A percentile compares a stretch with the other conserved stretches of the same genome.
Conservation (phyloP, 2,888 invertebrate genomes). For the Eugnorisma glareosa region DNA sequence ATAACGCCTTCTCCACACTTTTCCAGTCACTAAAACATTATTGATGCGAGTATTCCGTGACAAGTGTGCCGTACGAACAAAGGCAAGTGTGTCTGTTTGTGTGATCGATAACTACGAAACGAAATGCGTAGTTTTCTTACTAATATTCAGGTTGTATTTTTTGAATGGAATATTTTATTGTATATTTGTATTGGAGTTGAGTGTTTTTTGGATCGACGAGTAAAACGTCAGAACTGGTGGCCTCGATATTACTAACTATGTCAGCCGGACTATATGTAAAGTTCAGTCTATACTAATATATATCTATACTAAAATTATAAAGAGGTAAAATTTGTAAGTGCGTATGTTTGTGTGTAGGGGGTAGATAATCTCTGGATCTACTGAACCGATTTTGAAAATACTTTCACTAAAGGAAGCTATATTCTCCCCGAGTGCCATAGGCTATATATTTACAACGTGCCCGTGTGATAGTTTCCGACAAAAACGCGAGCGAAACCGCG, state of each 20-base stretch:
- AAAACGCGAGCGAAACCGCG: too few relatives aligned
- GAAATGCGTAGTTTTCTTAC: constrained; percentile 50
- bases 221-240: background rate
- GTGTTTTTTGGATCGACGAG: background rate
- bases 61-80: constrained; percentile 80
- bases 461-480: too few relatives aligned
- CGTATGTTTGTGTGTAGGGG: too few relatives aligned
- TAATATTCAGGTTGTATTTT: constrained; percentile 45
- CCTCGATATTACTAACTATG: background rate
- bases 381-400: too few relatives aligned
- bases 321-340: too few relatives aligned
- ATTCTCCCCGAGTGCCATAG: too few relatives aligned
- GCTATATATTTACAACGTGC: too few relatives aligned
- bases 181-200: constrained; percentile 11
- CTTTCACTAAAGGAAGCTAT: too few relatives aligned
- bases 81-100: constrained; percentile 75
- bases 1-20: constrained; percentile 71
- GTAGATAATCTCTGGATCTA: too few relatives aligned
- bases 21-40: constrained; percentile 75
- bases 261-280: background rate
- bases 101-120: constrained; percentile 78
- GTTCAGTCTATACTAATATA: too few relatives aligned
- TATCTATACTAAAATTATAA: too few relatives aligned
- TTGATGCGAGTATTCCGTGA: constrained; percentile 89
- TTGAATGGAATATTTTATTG: constrained; percentile 27